Base-by-base conservation (phyloP, 2,888 invertebrate species). In the Anthophora plumipes region DNA sequence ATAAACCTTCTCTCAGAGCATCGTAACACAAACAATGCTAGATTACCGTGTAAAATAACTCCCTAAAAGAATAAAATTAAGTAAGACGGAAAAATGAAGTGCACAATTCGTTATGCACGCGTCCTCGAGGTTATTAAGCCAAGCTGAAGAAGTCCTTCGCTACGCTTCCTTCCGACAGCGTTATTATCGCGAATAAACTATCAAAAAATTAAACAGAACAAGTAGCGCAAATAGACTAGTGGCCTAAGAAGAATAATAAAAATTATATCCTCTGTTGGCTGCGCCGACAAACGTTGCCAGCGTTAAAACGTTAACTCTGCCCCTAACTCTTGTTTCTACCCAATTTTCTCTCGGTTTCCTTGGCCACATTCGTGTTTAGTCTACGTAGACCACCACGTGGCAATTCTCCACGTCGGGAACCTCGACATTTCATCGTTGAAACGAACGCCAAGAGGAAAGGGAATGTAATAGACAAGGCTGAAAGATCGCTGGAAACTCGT, bases 371-470 rank as follows among this genome's bases (percentile, higher is more conserved):
- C 73, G 68, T 83, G 83, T 83, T 83, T 83, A 83, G 83, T 83
- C 83, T 83, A 81, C 81, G 83, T 55, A 63, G 73, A 41, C 64
- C 67, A 71, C 71, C 76, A 75, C 83, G 84, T 80, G 82, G 84
- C 80, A 59, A 70, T 85, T 83, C 84, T 82, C 83, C 71, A 46
- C 80, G 73, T 70, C 59, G 52, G n/a, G 48, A 46, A 66, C 52
- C 79, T 31, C 52, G 12, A 22, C 55, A 48, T 72, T 72, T 72
- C 59, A 72, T 57, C 69, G 61, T 57, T 4, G 52, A 41, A 31
- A 67, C 67, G 57, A 68, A 37, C 50, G 31, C 7, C 31, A 4
- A 6, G 11, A 41, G n/a, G 41, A 12, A n/a, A 20, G 43, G 12
- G 17, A 14, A n/a, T 41, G 1, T 17, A 20, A 57, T 5, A 25